Base-by-base conservation (phyloP, 2,888 invertebrate genomes). In the Noctua pronuba region DNA sequence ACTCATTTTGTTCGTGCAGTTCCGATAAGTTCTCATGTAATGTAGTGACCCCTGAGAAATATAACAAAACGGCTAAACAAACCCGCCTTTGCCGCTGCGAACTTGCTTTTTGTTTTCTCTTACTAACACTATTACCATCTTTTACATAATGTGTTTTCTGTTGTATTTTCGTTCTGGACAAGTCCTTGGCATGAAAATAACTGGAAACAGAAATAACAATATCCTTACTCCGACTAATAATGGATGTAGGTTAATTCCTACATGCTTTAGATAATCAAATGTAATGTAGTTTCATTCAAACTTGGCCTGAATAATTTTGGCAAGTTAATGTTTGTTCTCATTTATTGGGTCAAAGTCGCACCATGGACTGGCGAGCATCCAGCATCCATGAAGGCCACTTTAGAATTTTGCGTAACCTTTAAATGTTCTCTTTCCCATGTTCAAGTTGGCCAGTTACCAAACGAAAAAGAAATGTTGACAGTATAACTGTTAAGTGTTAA, bases 301-400 rank as follows among this genome's bases (percentile, higher is more conserved):
- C 74, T 84, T 82, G 80, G 41, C 85, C 82, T 67, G 52, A 68
- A 67, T 74, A 52, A 60, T 76, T 70, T 85, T 87, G 84, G 79
- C 75, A 88, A 82, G 74, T 84, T 82, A 70, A 60, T 79, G 69
- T 73, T 73, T 58, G 73, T 72, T 75, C 52, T 80, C 68, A 78
- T 76, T 87, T 83, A 88, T 73, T 90, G 82, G 91, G 91, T 90
- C 92, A 93, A 92, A 90, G 90, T 86, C 88, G 86, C 88, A 79
- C 87, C 75, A 84, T 85, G 75, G 88, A 79, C 88, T 92, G 92
- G 91, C 92, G 86, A 41, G 70, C 74, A 84, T 91, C 92, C 93
- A 91, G 91, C 67, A 86, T 87, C 85, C 82, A 82, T 82, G 80
- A 83, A 91, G 90, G 90, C 88, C 83, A 87, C 84, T 81, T 83